These are phyloP conservation scores for Chromobotia macracanthus DNA, from an alignment of 2,797 vertebrate genomes.

Conservation along the genomic window DNA sequence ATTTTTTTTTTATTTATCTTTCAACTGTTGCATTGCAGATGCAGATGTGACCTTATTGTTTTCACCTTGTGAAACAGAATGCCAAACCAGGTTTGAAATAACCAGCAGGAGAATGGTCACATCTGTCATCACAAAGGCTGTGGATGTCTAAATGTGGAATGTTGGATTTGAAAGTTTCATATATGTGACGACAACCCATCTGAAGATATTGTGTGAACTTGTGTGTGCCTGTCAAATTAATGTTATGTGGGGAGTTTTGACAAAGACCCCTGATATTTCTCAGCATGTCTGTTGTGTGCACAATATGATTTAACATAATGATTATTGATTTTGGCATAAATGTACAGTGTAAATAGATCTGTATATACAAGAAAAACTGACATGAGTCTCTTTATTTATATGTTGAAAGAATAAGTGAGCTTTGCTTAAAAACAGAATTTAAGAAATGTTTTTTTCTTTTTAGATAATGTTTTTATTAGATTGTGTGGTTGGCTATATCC, in stretches of 20 bases:
- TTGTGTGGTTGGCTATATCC: slow-evolving; percentile 13
- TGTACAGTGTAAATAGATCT: slow-evolving; percentile 84
- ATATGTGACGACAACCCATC: neutral
- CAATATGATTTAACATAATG: slow-evolving; percentile 74
- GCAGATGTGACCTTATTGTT: slow-evolving; percentile 6
- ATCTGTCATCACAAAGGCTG: neutral
- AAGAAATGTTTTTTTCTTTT: neutral
- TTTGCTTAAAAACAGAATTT: slow-evolving; percentile 19
- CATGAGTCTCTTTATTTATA: slow-evolving; percentile 41
- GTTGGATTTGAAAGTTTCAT: neutral
- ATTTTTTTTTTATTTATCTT: neutral
- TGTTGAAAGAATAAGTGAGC: slow-evolving; percentile 27
- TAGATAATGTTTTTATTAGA: neutral
- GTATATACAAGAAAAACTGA: slow-evolving; percentile 75
- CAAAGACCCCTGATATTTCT: slow-evolving; percentile 47
- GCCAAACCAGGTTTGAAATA: slow-evolving; percentile 43
- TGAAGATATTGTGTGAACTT: slow-evolving; percentile 31
- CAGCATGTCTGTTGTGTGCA: slow-evolving; percentile 72
- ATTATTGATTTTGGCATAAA: slow-evolving; percentile 78
- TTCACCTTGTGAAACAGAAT: slow-evolving; percentile 23
- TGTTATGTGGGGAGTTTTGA: slow-evolving; percentile 42
- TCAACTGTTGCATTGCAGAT: slow-evolving; percentile 20
- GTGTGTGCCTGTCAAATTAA: slow-evolving; percentile 42
- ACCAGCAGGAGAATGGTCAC: slow-evolving; percentile 28
- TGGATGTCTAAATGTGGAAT: neutral